Evolutionary conservation across 2,113 vertebrate species (phyloP).

Genomic region (Procapra przewalskii): DNA sequence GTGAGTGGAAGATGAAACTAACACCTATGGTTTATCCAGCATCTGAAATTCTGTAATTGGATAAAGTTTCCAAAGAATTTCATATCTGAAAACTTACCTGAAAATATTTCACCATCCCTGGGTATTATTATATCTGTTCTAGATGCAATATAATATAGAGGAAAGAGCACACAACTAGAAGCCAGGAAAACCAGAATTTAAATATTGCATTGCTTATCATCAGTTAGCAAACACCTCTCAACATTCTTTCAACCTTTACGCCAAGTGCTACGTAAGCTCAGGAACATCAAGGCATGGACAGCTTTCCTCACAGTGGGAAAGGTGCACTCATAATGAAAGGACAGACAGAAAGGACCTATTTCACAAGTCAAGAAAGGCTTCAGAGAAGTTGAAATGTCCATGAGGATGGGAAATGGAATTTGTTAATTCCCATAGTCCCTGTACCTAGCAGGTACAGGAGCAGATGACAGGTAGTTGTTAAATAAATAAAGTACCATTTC

Average conservation of each 20-base stretch:
- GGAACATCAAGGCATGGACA: not conserved
- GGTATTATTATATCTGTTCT: not conserved
- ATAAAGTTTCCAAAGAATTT: conserved; percentile 15
- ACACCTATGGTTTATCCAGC: not conserved
- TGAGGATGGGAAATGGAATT: not conserved
- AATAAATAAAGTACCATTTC: not conserved
- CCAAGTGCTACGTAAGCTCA: not conserved
- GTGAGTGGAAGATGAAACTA: conserved; percentile 15
- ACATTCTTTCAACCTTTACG: not conserved
- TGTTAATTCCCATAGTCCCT: not conserved
- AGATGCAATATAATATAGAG: not conserved
- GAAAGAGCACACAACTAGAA: not conserved
- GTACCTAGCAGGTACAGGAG: not conserved
- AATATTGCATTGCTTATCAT: not conserved
- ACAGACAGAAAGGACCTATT: not conserved
- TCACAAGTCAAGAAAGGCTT: not conserved
- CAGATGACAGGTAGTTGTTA: not conserved
- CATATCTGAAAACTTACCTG: not conserved
- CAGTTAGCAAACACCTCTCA: not conserved
- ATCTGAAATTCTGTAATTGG: conserved; percentile 9
- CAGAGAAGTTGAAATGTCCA: not conserved
- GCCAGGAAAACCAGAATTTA: not conserved
- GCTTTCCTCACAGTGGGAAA: not conserved
- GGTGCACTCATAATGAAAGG: not conserved
- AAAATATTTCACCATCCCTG: not conserved